Base-by-base conservation (phyloP, 2,113 vertebrate species). In the Poeciliopsis occidentalis region DNA sequence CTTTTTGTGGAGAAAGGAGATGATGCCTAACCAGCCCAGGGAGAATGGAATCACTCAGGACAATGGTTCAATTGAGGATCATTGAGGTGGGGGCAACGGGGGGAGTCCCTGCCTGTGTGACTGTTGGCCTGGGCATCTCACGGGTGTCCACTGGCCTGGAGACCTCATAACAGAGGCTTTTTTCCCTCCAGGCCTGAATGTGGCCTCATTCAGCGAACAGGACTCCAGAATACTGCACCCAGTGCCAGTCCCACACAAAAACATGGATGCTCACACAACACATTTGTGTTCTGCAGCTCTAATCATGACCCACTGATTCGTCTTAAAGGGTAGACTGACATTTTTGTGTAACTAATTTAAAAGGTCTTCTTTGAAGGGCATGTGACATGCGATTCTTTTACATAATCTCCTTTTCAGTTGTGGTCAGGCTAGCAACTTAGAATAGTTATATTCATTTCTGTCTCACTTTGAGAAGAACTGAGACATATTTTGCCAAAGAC, bases 1-100 rank as follows among this genome's bases (percentile, higher is more conserved):
- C 90, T 85, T 90, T 70, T 80, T 89, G 86, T 79, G 83, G 87
- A 85, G 73, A 85, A 70, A 78, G 78, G 77, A 88, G 91, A 79
- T 89, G 85, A 83, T 89, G 88, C 78, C 80, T 85, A 82, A 82
- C 86, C 87, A 85, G 91, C 89, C 84, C 69, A 75, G 72, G 78
- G 90, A 92, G 82, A 86, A 83, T 81, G 84, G 83, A 87, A 81
- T 88, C 69, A 76, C 90, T 84, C 67, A 79, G 88, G 92, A 94
- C 93, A 95, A 93, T 92, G 82, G 85, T 70, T 76, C 93, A 93
- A 94, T 94, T 93, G 92, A 93, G 85, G 85, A 79, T 82, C 64
- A 67, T 60, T 74, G 57, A 76, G 75, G 69, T 26, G 60, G 61
- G n/a, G 34, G 57, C 44, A 5, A 17, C 19, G 51, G 3, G 60